Conservation (phyloP, 2,113 vertebrate species). For the Otus sunia region DNA sequence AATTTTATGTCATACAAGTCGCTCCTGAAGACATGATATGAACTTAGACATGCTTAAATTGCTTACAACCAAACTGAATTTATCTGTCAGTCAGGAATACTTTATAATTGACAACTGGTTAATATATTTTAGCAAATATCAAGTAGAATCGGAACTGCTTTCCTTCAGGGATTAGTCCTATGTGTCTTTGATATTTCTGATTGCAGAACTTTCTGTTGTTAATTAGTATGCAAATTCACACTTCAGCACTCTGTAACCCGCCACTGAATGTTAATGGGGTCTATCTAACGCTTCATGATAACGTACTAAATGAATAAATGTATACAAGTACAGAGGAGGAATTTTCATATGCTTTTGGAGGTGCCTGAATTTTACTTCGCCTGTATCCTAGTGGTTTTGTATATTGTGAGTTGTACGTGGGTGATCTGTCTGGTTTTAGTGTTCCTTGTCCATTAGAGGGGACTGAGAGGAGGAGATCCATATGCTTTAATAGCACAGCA, state of each 20-base stretch:
- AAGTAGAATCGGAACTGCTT: constrained; percentile 6
- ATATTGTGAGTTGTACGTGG: not conserved
- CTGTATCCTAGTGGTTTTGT: not conserved
- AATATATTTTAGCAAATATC: constrained; percentile 9
- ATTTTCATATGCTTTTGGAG: not conserved
- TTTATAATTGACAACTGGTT: not conserved
- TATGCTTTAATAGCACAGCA: not conserved
- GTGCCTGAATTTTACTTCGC: not conserved
- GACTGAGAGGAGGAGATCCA: not conserved
- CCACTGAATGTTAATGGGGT: not conserved
- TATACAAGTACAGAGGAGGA: not conserved
- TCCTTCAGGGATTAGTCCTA: not conserved
- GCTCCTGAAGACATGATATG: not conserved
- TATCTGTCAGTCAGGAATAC: constrained; percentile 6
- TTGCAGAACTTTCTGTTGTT: not conserved
- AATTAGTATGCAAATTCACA: constrained; percentile 16
- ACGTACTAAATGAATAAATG: not conserved
- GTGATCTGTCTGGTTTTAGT: not conserved
- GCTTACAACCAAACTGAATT: not conserved
- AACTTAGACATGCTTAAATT: not conserved
- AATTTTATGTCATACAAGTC: not conserved
- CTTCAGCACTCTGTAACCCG: not conserved
- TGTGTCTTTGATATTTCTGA: constrained; percentile 25
- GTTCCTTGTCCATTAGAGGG: not conserved
- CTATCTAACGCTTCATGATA: not conserved